A percentile compares a stretch with the other conserved stretches of the same genome.
phyloP scores from a whole-genome alignment of 2,888 invertebrate species.

The Diaprepes abbreviatus region DNA sequence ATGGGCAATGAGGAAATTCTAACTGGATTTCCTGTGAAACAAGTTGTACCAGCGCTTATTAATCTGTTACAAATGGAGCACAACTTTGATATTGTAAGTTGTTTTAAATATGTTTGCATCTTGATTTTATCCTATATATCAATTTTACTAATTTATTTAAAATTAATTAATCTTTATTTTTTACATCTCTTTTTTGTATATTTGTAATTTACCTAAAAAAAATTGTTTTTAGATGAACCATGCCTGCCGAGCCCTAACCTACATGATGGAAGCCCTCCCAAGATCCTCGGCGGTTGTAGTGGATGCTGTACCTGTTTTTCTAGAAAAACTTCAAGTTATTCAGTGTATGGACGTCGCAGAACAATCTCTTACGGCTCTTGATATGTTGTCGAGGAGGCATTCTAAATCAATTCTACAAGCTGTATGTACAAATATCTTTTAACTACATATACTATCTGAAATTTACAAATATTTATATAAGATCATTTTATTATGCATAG shows the following conservation, averaged over 20 bases:
- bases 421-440: too few relatives aligned
- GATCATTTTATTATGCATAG: too few relatives aligned
- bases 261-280: slow-evolving; percentile 99
- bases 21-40: slow-evolving; percentile 98
- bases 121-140: too few relatives aligned
- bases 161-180: too few relatives aligned
- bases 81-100: slow-evolving; percentile 95
- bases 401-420: slow-evolving; percentile 96
- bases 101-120: too few relatives aligned
- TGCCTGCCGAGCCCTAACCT: slow-evolving; percentile 97
- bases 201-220: background rate
- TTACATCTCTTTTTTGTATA: too few relatives aligned
- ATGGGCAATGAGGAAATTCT: slow-evolving; percentile 99
- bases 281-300: slow-evolving; percentile 96
- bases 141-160: too few relatives aligned
- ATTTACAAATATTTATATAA: too few relatives aligned
- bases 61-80: slow-evolving; percentile 95
- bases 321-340: slow-evolving; percentile 97
- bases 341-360: slow-evolving; percentile 99
- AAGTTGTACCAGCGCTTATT: slow-evolving; percentile 96
- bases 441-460: too few relatives aligned
- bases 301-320: slow-evolving; percentile 96
- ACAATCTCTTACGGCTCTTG: slow-evolving; percentile 96
- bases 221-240: slow-evolving; percentile 91
- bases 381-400: slow-evolving; percentile 96